Base-by-base conservation (phyloP, 2,888 invertebrate species). In the Lepidocyrtinus sp. region DNA sequence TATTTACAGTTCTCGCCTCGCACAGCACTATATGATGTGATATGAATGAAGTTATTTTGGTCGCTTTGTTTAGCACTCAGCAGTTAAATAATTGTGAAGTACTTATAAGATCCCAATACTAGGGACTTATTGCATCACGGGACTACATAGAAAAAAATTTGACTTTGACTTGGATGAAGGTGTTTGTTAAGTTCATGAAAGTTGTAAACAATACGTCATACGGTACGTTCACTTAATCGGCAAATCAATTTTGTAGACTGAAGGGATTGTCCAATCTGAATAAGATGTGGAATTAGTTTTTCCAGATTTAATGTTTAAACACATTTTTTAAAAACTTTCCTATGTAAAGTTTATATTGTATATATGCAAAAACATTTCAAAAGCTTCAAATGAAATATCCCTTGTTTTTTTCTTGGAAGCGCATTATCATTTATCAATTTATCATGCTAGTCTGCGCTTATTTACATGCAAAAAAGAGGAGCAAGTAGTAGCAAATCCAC, bases 131-230 rank as follows among this genome's bases (percentile, higher is more conserved):
- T 36, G 36, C 36, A 36, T 36, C 36, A 36, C 36, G 36, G 5
- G 36, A 36, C 36, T 36, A 7, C 36, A 36, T 36, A 12, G 12
- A 36, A 7, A 36, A 36, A 36, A 36, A 36, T 36, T 12, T 12
- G 12, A 12, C 36, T 36, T 12, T 36, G 36, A 36, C 12, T 5
- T 12, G 5, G 36, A 7, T 36, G 5, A 36, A 5, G 36, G n/a
- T 36, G 36, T 36, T 7, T 36, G 36, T 7, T 36, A 36, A 12
- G 36, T 12, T 12, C 36, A 36, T 36, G 36, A 69, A 64, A 22
- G 69, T 70, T 26, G 70, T 70, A 70, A 70, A 70, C 70, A 70
- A 70, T 26, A 26, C 70, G 70, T 61, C 59, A 25, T 15, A 70
- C 21, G 70, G 70, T 55, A 21, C 59, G 26, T 70, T 27, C 70